These are phyloP conservation scores for Aporophyla nigra DNA, from an alignment of 2,888 invertebrate species.

Conservation along the genomic window DNA sequence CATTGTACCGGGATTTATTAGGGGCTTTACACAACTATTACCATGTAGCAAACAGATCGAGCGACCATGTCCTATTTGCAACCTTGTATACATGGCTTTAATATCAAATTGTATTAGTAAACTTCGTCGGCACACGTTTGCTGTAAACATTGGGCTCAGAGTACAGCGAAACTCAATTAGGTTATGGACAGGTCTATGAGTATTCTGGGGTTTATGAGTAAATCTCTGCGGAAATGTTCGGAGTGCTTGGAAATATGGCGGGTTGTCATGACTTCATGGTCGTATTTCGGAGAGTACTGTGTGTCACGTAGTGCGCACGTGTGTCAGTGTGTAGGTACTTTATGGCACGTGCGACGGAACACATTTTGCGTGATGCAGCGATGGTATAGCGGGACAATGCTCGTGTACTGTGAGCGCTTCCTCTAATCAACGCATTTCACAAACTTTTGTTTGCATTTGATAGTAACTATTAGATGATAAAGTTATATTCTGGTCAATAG, in stretches of 20 bases:
- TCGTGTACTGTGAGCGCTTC: constrained; percentile 18
- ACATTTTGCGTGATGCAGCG: constrained; percentile 70
- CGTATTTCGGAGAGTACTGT: constrained; percentile 35
- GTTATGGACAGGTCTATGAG: constrained; percentile 55
- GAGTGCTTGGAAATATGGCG: constrained; percentile 52
- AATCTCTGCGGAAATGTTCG: constrained; percentile 56
- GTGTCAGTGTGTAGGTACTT: constrained; percentile 51
- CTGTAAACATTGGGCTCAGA: constrained; percentile 32
- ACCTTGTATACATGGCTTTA: constrained; percentile 45
- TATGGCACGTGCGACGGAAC: constrained; percentile 59
- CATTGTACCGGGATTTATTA: constrained; percentile 61
- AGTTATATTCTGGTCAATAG: not conserved
- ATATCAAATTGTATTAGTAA: constrained; percentile 52
- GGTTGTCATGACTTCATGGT: constrained; percentile 38
- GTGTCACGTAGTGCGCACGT: constrained; percentile 45
- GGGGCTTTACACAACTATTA: constrained; percentile 59
- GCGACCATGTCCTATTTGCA: constrained; percentile 38
- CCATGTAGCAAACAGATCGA: constrained; percentile 57
- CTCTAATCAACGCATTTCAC: constrained; percentile 54
- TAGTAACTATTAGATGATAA: constrained; percentile 20
- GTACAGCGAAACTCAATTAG: constrained; percentile 57
- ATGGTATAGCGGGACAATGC: constrained; percentile 54
- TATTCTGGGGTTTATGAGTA: constrained; percentile 53
- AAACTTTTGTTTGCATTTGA: constrained; percentile 44
- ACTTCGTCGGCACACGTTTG: constrained; percentile 41